Conservation (phyloP, 1,140 invertebrate genomes). For the Charaxes varanes region DNA sequence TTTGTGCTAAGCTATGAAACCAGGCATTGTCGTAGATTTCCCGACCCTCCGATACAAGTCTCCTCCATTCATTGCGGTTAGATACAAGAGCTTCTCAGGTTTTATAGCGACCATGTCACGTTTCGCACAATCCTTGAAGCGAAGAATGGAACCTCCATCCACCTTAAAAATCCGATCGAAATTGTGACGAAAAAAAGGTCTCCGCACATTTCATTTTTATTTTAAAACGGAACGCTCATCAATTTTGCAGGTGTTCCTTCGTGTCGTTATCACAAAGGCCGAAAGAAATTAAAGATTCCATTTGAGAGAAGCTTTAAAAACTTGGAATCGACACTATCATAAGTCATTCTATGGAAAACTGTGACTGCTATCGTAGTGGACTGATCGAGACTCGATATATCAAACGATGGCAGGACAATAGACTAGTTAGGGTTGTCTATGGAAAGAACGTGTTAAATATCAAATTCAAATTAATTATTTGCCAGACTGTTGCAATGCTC, state of each 20-base stretch:
- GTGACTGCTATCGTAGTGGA: slow-evolving; percentile 17
- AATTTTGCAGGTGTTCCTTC: slow-evolving; percentile 3
- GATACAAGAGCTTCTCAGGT: too few species aligned
- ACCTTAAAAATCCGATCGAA: too few species aligned
- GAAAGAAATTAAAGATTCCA: slow-evolving; percentile 5
- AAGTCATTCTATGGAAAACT: slow-evolving; percentile 39
- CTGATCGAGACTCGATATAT: slow-evolving; percentile 35
- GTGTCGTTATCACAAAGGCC: slow-evolving; percentile 4
- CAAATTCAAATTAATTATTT: neutral
- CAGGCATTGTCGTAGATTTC: too few species aligned
- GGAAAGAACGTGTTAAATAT: neutral
- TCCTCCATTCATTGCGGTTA: too few species aligned
- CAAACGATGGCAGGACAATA: slow-evolving; percentile 33
- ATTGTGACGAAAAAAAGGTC: too few species aligned
- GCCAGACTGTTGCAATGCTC: neutral
- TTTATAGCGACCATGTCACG: too few species aligned
- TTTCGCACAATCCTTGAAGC: too few species aligned
- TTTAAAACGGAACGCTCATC: neutral
- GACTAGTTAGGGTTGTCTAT: slow-evolving; percentile 19
- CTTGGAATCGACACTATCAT: slow-evolving; percentile 19
- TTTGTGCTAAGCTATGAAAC: too few species aligned
- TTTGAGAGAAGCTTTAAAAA: slow-evolving; percentile 7
- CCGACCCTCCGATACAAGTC: too few species aligned
- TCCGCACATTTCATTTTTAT: too few species aligned
- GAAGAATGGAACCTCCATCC: too few species aligned